Percentiles rank a stretch among this genome's conserved stretches.
phyloP scores from a whole-genome alignment of 2,113 vertebrate genomes.

The Euleptes europaea region DNA sequence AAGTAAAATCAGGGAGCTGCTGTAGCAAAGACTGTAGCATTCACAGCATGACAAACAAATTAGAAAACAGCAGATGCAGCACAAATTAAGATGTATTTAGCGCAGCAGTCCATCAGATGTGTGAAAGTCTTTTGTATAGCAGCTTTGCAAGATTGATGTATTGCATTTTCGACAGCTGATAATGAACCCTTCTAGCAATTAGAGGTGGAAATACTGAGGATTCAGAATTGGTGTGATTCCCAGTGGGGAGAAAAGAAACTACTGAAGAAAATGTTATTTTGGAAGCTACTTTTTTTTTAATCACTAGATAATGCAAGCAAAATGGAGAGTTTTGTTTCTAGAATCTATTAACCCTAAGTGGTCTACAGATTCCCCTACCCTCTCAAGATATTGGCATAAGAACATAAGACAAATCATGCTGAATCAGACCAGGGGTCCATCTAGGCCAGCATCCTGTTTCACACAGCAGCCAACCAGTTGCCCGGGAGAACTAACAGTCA shows the following conservation, averaged over 20 bases:
- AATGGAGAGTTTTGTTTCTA: conserved; percentile 39
- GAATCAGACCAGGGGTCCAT: too few species aligned
- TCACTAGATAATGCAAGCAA: conserved; percentile 48
- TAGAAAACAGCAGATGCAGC: conserved; percentile 86
- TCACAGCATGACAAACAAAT: conserved; percentile 84
- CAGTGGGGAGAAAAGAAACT: conserved; percentile 42
- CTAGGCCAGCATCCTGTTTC: too few species aligned
- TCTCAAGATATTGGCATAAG: background rate
- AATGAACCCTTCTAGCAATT: conserved; percentile 81
- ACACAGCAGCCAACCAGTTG: too few species aligned
- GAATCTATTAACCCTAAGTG: conserved; percentile 37
- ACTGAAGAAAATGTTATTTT: conserved; percentile 24
- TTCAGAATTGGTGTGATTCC: conserved; percentile 72
- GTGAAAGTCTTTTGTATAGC: conserved; percentile 81
- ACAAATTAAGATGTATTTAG: conserved; percentile 89
- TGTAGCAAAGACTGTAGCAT: conserved; percentile 73
- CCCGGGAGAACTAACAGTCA: too few species aligned
- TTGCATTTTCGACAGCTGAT: conserved; percentile 80
- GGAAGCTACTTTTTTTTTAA: conserved; percentile 52
- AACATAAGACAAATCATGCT: too few species aligned
- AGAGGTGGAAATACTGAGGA: conserved; percentile 76
- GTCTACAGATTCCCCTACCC: background rate
- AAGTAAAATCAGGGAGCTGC: conserved; percentile 67
- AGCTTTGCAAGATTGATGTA: conserved; percentile 79
- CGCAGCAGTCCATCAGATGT: conserved; percentile 83